phyloP scores from a whole-genome alignment of 2,797 vertebrate genomes.

The Botia almorhae region DNA sequence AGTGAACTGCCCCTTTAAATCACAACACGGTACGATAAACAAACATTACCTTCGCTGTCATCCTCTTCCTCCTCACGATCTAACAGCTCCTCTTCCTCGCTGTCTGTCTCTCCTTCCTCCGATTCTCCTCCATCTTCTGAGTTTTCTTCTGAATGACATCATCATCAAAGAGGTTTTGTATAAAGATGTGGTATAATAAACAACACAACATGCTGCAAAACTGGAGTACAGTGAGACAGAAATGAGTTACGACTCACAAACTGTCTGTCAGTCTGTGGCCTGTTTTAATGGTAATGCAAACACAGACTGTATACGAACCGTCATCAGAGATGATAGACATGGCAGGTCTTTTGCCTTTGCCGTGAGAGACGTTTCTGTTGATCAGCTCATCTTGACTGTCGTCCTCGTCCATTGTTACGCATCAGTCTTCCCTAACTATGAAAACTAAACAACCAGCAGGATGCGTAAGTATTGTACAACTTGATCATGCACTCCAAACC shows the following conservation, averaged over 20 bases:
- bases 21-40: not conserved
- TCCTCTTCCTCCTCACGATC: slow-evolving; percentile 81
- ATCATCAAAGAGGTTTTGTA: not conserved
- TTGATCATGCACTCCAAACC: not conserved
- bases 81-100: slow-evolving; percentile 64
- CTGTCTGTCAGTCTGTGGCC: not conserved
- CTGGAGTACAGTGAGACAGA: not conserved
- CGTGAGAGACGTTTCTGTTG: slow-evolving; percentile 76
- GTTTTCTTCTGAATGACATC: slow-evolving; percentile 71
- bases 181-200: not conserved
- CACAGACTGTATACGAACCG: slow-evolving; percentile 68
- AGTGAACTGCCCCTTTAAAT: too few relatives aligned
- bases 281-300: slow-evolving; percentile 40
- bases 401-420: slow-evolving; percentile 90
- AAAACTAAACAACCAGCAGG: not conserved
- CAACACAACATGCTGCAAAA: not conserved
- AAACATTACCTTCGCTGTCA: slow-evolving; percentile 68
- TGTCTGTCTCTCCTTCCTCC: slow-evolving; percentile 80
- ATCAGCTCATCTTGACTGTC: slow-evolving; percentile 92
- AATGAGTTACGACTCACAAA: too few relatives aligned
- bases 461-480: not conserved
- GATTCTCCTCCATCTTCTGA: slow-evolving; percentile 78
- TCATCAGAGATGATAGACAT: slow-evolving; percentile 70
- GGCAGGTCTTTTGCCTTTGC: slow-evolving; percentile 76
- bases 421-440: slow-evolving; percentile 68